phyloP scores from a whole-genome alignment of 2,797 vertebrate genomes.

The Phoeniculus purpureus region DNA sequence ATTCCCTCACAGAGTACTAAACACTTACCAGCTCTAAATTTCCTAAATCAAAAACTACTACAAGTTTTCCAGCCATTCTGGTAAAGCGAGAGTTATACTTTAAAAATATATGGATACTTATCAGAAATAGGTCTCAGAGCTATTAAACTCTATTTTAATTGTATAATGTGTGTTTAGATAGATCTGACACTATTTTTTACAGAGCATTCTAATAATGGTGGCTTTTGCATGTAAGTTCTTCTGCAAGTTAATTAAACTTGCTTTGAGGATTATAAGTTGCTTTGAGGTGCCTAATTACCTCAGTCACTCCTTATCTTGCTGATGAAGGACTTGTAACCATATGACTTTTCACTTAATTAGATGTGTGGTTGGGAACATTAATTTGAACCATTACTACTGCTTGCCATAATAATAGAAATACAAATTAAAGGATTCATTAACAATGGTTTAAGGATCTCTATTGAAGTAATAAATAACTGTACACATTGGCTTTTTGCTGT shows the following conservation, averaged over 20 bases:
- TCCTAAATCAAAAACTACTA: neutral
- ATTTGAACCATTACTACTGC: neutral
- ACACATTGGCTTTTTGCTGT: constrained; percentile 15
- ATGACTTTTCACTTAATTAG: constrained; percentile 43
- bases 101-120: neutral
- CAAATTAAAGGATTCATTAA: constrained; percentile 25
- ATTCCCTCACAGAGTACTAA: neutral
- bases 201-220: neutral
- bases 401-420: constrained; percentile 28
- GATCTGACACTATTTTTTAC: neutral
- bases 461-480: constrained; percentile 26
- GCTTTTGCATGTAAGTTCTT: neutral
- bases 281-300: constrained; percentile 10
- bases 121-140: neutral
- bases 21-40: neutral
- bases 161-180: neutral
- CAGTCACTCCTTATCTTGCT: neutral
- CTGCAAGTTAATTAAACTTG: constrained; percentile 43
- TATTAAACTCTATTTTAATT: neutral
- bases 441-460: constrained; percentile 7
- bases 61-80: neutral
- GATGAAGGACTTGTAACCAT: neutral
- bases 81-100: neutral
- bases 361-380: constrained; percentile 4
- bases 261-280: neutral